Evolutionary conservation across 2,113 vertebrate species (phyloP).

Genomic region (Cyanocitta stelleri): DNA sequence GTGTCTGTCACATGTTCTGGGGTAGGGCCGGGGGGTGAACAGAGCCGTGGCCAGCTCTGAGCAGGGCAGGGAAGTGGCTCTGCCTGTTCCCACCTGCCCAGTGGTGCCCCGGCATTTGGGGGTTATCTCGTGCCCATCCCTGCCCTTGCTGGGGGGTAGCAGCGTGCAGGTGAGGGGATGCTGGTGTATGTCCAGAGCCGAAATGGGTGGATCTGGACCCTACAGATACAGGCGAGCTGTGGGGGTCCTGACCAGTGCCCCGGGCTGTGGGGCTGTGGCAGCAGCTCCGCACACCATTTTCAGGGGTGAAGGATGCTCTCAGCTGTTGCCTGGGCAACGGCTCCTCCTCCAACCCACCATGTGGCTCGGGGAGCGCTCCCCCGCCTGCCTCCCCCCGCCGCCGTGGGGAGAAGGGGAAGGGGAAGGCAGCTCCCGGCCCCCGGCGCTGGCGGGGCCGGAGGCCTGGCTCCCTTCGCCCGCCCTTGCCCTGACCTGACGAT

Average conservation of each 20-base stretch:
- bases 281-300: not conserved
- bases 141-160: not conserved
- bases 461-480: not conserved
- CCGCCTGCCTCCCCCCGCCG: slow-evolving; percentile 29
- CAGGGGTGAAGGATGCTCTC: slow-evolving; percentile 55
- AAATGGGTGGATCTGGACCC: not conserved
- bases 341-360: slow-evolving; percentile 61
- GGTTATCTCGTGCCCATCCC: not conserved
- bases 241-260: not conserved
- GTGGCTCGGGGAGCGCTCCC: slow-evolving; percentile 40
- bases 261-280: not conserved
- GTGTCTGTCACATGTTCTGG: accelerated
- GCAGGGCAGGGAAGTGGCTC: not conserved
- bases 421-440: slow-evolving; percentile 53
- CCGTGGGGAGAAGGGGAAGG: slow-evolving; percentile 31
- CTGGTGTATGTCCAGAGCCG: not conserved
- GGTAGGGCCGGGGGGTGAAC: not conserved
- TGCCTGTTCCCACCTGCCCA: not conserved
- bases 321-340: slow-evolving; percentile 61
- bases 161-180: accelerated
- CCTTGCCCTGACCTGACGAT: not conserved
- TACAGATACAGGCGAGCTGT: accelerated
- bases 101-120: accelerated
- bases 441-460: slow-evolving; percentile 5
- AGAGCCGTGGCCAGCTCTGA: not conserved